These are phyloP conservation scores for Zelleria hepariella DNA, from an alignment of 2,888 invertebrate species.

Conservation along the genomic window DNA sequence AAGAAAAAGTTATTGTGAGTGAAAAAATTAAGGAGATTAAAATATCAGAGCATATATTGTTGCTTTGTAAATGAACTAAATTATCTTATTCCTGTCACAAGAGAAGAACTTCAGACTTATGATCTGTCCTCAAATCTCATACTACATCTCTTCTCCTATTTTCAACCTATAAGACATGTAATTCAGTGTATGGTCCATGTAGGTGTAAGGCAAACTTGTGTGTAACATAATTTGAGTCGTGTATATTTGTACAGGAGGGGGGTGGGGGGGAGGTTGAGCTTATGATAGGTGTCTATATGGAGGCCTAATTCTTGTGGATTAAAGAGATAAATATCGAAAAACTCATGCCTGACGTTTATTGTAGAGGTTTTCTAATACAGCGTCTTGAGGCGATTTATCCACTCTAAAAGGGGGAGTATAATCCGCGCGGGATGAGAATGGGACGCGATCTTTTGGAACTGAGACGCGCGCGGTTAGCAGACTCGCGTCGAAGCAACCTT, in stretches of 20 bases:
- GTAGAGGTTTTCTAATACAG: no score
- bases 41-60: not conserved
- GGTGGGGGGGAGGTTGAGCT: not conserved
- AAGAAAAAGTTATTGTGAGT: not conserved
- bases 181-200: not conserved
- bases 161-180: not conserved
- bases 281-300: not conserved
- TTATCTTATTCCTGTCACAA: not conserved
- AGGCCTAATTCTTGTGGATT: no score
- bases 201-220: not conserved
- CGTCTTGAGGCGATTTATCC: no score
- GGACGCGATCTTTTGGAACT: no score
- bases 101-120: not conserved
- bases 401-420: no score
- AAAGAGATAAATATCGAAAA: no score
- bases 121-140: not conserved
- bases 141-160: not conserved
- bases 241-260: slow-evolving; percentile 1
- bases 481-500: no score
- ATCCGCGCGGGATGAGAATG: no score
- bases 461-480: no score
- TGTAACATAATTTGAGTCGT: not conserved
- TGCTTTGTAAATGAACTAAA: not conserved
- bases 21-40: not conserved
- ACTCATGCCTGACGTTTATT: no score